These are phyloP conservation scores for Nothura maculosa DNA, from an alignment of 2,797 vertebrate genomes.

Conservation along the genomic window DNA sequence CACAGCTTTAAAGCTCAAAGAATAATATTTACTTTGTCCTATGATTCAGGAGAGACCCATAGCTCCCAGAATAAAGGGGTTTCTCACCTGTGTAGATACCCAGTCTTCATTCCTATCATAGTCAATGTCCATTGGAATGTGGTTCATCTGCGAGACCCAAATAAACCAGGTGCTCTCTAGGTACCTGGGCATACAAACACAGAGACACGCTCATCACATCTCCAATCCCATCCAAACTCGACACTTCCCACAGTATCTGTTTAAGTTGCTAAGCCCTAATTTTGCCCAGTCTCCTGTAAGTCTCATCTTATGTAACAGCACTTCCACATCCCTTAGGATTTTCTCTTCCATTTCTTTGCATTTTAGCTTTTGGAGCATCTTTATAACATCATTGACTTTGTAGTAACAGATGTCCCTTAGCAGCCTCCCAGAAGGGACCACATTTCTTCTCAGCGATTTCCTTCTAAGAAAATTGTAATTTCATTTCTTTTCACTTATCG, in stretches of 20 bases:
- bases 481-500: not conserved
- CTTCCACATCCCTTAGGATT: not conserved
- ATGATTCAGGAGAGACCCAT: not conserved
- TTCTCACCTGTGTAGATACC: conserved; percentile 81
- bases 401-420: not conserved
- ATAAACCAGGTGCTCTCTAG: conserved; percentile 73
- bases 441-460: not conserved
- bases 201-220: not conserved
- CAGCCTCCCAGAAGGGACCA: not conserved
- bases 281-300: not conserved
- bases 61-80: not conserved
- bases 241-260: not conserved
- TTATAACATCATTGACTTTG: not conserved
- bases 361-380: not conserved
- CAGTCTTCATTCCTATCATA: conserved; percentile 81
- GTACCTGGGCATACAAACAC: conserved; percentile 51
- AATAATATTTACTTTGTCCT: rapidly evolving
- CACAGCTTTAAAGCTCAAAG: not conserved
- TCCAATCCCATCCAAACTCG: not conserved
- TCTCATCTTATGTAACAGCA: not conserved
- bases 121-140: conserved; percentile 76
- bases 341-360: not conserved
- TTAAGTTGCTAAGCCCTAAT: not conserved
- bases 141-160: conserved; percentile 79
- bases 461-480: rapidly evolving